Base-by-base conservation (phyloP, 2,888 invertebrate genomes). In the Andrena flavipes region DNA sequence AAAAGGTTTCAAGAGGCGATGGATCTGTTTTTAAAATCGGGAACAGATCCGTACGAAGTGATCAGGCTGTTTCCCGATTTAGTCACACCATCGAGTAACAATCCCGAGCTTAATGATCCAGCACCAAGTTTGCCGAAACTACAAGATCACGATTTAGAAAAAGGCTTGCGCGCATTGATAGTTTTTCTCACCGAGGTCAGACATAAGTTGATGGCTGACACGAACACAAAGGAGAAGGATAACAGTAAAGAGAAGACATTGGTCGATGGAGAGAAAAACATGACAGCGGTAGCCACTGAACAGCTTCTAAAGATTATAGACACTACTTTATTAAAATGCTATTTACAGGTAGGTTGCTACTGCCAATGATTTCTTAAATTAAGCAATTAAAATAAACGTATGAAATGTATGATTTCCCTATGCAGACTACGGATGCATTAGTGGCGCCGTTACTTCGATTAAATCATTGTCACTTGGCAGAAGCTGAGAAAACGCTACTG, bases 281-380 rank as follows among this genome's bases (percentile, higher is more conserved):
- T 93, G 91, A 91, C 93, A 0, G 90, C 90, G 51, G 91, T 93
- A 51, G 94, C 96, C 0, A 96, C 95, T 10, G 95, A 96, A 83
- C 96, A 96, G 86, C 94, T 98, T 35, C 94, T 99, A 79, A 98
- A 99, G 94, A 97, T 99, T 74, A 99, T 99, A 80, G 99, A 99
- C 93, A 99, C 99, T 0, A 99, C 99, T 0, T 95, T 99, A 69
- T 95, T 99, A 10, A 99, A 99, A 94, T 99, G 99, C 92, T 99
- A 99, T 94, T 95, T 99, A 78, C 97, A 98, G 96, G 98, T 97
- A 94, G 42, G 42, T 1, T 42, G 42, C 16, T 42, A 16, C 90
- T 42, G 6, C 0, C 8, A 13, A 48, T 30, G 16, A 23, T 42
- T 16, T 16, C 4, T 42, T 16, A 59, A 63, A 67, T 60, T 26